Percentiles rank a stretch among this genome's conserved stretches.
Conservation (phyloP, 2,888 invertebrate genomes). For the Mythimna impura region DNA sequence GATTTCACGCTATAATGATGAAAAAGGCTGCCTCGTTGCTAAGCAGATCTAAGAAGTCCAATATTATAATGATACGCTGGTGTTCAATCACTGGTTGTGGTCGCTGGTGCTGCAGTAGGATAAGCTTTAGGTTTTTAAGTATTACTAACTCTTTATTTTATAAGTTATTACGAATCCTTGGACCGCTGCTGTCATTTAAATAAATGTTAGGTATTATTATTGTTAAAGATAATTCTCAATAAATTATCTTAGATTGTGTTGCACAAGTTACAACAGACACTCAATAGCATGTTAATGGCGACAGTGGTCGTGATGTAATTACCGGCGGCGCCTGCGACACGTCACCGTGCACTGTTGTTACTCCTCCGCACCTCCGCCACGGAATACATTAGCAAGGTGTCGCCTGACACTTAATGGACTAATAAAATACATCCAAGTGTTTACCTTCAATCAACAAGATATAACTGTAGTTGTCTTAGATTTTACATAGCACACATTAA, state of each 20-base stretch:
- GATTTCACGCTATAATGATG: too few relatives aligned
- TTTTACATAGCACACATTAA: neutral
- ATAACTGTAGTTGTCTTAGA: too few relatives aligned
- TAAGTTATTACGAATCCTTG: too few relatives aligned
- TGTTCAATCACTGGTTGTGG: too few relatives aligned
- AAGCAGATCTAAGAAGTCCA: too few relatives aligned
- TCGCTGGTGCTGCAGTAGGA: too few relatives aligned
- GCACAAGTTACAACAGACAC: neutral
- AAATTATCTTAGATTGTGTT: neutral
- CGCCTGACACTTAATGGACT: neutral
- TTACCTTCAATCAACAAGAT: neutral
- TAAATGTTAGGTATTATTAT: too few relatives aligned
- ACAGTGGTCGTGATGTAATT: conserved; percentile 18
- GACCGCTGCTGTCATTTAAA: too few relatives aligned
- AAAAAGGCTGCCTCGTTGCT: too few relatives aligned
- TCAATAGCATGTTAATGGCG: conserved; percentile 28
- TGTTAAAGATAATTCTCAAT: neutral
- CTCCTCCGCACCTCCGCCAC: conserved; percentile 7
- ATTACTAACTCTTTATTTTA: too few relatives aligned
- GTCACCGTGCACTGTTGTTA: conserved; percentile 9
- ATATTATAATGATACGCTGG: too few relatives aligned
- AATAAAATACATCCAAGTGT: neutral
- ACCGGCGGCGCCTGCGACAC: conserved; percentile 21
- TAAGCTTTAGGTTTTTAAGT: too few relatives aligned
- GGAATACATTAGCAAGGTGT: conserved; percentile 37